phyloP scores from a whole-genome alignment of 1,140 invertebrate species.

The Araneus ventricosus region DNA sequence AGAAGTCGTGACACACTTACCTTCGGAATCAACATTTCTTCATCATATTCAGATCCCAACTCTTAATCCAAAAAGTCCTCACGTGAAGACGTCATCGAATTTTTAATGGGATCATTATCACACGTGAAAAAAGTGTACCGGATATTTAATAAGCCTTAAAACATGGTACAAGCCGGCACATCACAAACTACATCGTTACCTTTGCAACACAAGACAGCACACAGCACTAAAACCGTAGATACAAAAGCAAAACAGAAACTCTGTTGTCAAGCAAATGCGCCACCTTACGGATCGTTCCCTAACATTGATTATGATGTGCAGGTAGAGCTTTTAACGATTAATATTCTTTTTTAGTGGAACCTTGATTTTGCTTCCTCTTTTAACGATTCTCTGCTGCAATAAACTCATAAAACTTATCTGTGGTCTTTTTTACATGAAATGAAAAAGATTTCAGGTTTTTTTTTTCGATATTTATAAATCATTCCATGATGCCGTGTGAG shows the following conservation, averaged over 20 bases:
- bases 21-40: slow-evolving; percentile 63
- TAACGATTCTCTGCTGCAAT: background rate
- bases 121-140: slow-evolving; percentile 7
- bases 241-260: slow-evolving; percentile 67
- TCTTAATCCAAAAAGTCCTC: slow-evolving; percentile 22
- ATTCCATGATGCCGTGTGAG: too few relatives aligned
- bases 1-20: slow-evolving; percentile 41
- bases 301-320: slow-evolving; percentile 6
- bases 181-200: background rate
- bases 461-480: too few relatives aligned
- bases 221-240: slow-evolving; percentile 27
- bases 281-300: slow-evolving; percentile 31
- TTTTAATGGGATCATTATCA: background rate
- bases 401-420: background rate
- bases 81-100: background rate
- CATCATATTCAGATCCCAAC: slow-evolving; percentile 33
- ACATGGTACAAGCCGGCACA: background rate
- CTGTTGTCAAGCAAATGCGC: slow-evolving; percentile 63
- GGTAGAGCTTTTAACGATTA: background rate
- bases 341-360: slow-evolving; percentile 10
- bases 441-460: too few relatives aligned
- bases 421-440: too few relatives aligned
- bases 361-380: slow-evolving; percentile 4
- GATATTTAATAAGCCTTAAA: slow-evolving; percentile 1
- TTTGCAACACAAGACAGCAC: background rate